Conservation (phyloP, 2,113 vertebrate genomes). For the Heterochromis multidens region DNA sequence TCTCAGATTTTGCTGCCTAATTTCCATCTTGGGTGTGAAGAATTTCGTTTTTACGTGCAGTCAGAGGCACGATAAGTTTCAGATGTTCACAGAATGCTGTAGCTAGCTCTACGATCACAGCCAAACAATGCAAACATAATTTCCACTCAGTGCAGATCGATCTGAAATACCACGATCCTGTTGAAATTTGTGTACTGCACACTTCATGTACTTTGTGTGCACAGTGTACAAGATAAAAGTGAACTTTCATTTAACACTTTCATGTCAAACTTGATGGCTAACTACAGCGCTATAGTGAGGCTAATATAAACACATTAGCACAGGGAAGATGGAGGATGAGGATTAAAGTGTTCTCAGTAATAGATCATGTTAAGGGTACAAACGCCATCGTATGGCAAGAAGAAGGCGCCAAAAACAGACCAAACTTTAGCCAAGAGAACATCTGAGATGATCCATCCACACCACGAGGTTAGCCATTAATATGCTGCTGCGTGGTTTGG, state of each 20-base stretch:
- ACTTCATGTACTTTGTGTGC: not conserved
- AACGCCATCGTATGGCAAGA: not conserved
- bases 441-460: not conserved
- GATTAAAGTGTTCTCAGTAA: not conserved
- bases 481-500: not conserved
- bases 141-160: not conserved
- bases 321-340: not conserved
- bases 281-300: not conserved
- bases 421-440: not conserved
- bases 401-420: not conserved
- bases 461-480: not conserved
- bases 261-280: not conserved
- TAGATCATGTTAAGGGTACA: not conserved
- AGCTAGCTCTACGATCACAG: not conserved
- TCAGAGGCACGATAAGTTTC: not conserved
- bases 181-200: not conserved
- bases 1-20: not conserved
- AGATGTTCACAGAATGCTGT: not conserved
- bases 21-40: not conserved
- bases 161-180: not conserved
- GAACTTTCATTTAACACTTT: not conserved
- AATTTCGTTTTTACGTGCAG: not conserved
- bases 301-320: not conserved
- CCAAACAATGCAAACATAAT: not conserved
- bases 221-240: not conserved